These are phyloP conservation scores for Hoplodrina ambigua DNA, from an alignment of 2,888 invertebrate genomes.

Conservation along the genomic window DNA sequence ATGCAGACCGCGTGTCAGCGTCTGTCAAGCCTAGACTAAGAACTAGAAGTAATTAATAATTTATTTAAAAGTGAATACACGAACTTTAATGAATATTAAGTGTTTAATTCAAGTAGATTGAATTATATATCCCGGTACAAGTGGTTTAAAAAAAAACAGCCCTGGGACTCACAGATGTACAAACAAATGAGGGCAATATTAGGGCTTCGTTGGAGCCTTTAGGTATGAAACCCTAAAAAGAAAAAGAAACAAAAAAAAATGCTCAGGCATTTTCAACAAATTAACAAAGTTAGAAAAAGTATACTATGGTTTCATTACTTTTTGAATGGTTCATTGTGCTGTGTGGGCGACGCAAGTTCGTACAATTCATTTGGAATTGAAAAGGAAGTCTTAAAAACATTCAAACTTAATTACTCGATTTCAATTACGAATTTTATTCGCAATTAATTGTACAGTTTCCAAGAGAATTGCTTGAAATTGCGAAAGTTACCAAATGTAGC, in stretches of 20 bases:
- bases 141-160: not conserved
- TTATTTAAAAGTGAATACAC: too few relatives aligned
- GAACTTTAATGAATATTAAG: too few relatives aligned
- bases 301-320: slow-evolving; percentile 34
- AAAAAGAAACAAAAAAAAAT: not conserved
- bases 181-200: too few relatives aligned
- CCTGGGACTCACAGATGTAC: not conserved
- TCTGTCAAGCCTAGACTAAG: too few relatives aligned
- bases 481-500: not conserved
- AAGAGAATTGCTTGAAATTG: not conserved
- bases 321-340: slow-evolving; percentile 6
- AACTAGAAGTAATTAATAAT: too few relatives aligned
- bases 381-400: slow-evolving; percentile 15
- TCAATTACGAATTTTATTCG: not conserved
- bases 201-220: too few relatives aligned
- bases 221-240: not conserved
- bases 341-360: not conserved
- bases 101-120: too few relatives aligned
- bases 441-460: slow-evolving; percentile 12
- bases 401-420: not conserved
- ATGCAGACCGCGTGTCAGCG: too few relatives aligned
- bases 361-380: slow-evolving; percentile 3
- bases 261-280: not conserved
- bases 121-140: too few relatives aligned
- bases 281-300: not conserved